Evolutionary conservation across 2,113 vertebrate genomes (phyloP).

Genomic region (Garra rufa): DNA sequence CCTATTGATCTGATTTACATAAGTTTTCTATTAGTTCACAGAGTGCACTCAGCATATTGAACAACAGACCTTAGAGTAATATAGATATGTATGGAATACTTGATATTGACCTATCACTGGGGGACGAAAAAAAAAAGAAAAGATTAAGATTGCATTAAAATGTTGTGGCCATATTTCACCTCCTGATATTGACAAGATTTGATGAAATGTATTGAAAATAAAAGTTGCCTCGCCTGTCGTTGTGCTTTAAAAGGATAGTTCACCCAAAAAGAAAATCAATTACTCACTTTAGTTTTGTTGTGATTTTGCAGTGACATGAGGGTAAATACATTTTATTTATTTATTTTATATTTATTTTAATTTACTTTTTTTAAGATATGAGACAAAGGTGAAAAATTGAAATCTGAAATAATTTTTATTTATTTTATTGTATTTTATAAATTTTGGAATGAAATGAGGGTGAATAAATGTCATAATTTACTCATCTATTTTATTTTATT

Average conservation of each 20-base stretch:
- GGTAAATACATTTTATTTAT: no score
- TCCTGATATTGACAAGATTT: not conserved
- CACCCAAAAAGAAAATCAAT: not conserved
- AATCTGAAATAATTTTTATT: no score
- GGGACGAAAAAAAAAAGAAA: not conserved
- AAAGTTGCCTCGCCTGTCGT: not conserved
- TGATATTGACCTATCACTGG: slow-evolving; percentile 28
- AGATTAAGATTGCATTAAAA: slow-evolving; percentile 14
- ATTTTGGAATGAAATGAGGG: no score
- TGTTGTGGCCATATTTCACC: not conserved
- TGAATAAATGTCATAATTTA: no score
- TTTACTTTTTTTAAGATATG: no score
- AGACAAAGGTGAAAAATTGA: no score
- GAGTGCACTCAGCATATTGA: slow-evolving; percentile 58
- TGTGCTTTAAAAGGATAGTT: not conserved
- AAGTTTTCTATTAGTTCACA: slow-evolving; percentile 75
- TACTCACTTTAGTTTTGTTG: not conserved
- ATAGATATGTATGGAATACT: slow-evolving; percentile 27
- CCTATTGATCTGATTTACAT: slow-evolving; percentile 81
- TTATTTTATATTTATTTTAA: no score
- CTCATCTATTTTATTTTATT: no score
- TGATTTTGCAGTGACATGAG: no score
- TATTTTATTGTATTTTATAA: no score
- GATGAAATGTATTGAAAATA: not conserved
- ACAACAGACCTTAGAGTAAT: slow-evolving; percentile 28